Percentiles rank a stretch among this genome's conserved stretches.
Conservation (phyloP, 2,888 invertebrate genomes). For the Hoplodrina ambigua region DNA sequence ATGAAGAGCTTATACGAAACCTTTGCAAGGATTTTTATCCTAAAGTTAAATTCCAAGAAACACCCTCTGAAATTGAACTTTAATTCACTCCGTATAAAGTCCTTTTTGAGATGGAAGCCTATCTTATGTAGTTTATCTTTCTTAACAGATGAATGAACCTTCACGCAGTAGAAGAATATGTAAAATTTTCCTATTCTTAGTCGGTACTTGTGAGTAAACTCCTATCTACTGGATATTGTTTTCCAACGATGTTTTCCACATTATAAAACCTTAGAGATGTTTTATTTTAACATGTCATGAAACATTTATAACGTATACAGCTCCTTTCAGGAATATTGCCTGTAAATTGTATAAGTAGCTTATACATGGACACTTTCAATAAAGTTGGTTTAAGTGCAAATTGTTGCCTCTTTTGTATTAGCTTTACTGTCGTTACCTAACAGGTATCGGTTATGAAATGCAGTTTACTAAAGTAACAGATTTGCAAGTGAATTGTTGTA, state of each 20-base stretch:
- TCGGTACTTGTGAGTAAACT: constrained; percentile 64
- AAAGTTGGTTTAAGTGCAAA: constrained; percentile 34
- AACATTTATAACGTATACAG: constrained; percentile 51
- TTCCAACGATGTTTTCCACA: constrained; percentile 69
- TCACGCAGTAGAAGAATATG: constrained; percentile 77
- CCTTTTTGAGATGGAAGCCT: constrained; percentile 54
- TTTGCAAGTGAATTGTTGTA: not conserved
- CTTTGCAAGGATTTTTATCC: constrained; percentile 42
- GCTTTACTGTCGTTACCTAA: not conserved
- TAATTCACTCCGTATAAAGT: constrained; percentile 43
- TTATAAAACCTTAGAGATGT: constrained; percentile 66
- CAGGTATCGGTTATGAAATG: not conserved
- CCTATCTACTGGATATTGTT: constrained; percentile 69
- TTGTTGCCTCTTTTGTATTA: constrained; percentile 6
- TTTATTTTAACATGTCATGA: constrained; percentile 53
- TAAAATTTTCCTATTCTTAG: constrained; percentile 67
- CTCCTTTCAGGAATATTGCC: constrained; percentile 44
- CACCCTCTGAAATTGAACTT: constrained; percentile 41
- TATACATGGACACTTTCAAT: constrained; percentile 21
- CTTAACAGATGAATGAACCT: constrained; percentile 82
- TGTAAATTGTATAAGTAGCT: constrained; percentile 24
- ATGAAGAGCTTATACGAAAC: constrained; percentile 46
- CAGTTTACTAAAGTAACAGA: not conserved
- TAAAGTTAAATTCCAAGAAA: constrained; percentile 54
- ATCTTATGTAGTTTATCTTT: constrained; percentile 77